These are phyloP conservation scores for Cottus gobio DNA, from an alignment of 2,113 vertebrate genomes.

Conservation along the genomic window DNA sequence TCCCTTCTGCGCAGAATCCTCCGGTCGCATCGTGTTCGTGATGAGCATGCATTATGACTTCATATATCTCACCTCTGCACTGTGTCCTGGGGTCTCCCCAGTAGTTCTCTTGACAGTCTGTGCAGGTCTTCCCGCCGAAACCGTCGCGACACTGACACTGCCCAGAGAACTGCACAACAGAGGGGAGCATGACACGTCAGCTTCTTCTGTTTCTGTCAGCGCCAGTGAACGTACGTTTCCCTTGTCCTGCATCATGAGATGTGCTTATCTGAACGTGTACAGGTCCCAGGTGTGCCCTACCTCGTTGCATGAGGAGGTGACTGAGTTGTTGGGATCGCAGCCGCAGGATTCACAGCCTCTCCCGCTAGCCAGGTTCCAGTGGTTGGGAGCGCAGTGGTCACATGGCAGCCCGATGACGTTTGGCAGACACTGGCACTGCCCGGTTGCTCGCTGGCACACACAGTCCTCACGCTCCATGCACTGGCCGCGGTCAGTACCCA, in stretches of 20 bases:
- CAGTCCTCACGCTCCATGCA: slow-evolving; percentile 88
- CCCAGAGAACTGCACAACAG: slow-evolving; percentile 88
- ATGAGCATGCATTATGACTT: neutral
- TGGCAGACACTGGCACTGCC: slow-evolving; percentile 93
- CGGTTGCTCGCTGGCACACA: slow-evolving; percentile 86
- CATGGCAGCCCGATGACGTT: slow-evolving; percentile 90
- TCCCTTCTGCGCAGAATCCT: neutral
- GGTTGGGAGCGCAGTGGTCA: slow-evolving; percentile 91
- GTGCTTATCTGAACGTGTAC: neutral
- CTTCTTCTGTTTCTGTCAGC: neutral
- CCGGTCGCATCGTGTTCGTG: neutral
- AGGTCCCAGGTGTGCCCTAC: slow-evolving; percentile 67
- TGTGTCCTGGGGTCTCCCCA: slow-evolving; percentile 92
- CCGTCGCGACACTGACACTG: slow-evolving; percentile 93
- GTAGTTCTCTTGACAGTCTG: slow-evolving; percentile 93
- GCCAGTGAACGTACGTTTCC: neutral
- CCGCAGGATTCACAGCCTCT: slow-evolving; percentile 89
- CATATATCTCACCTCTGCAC: slow-evolving; percentile 86
- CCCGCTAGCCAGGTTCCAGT: slow-evolving; percentile 93
- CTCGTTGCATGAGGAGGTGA: slow-evolving; percentile 91
- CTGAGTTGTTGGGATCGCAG: slow-evolving; percentile 89
- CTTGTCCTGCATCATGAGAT: neutral
- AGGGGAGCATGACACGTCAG: neutral
- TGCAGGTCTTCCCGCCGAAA: slow-evolving; percentile 92
- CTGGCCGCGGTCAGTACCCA: slow-evolving; percentile 89